These are phyloP conservation scores for Erethizon dorsatum DNA, from an alignment of 2,797 vertebrate genomes.

Conservation along the genomic window DNA sequence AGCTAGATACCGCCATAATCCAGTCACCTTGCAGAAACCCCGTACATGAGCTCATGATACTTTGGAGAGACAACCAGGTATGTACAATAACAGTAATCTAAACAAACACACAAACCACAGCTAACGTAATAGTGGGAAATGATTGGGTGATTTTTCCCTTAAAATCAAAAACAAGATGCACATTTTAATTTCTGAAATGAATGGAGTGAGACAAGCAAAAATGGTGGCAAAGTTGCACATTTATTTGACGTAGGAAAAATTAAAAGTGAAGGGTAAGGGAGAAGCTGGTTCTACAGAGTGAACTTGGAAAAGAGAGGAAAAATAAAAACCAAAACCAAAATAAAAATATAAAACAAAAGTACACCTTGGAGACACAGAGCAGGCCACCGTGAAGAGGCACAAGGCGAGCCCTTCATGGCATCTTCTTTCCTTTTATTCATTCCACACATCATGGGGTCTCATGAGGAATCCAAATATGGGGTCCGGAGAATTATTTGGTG, in stretches of 20 bases:
- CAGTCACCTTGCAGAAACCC: background rate
- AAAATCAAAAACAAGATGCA: background rate
- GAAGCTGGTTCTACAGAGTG: background rate
- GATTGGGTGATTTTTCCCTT: background rate
- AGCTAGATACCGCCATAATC: background rate
- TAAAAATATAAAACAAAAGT: background rate
- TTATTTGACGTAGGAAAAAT: background rate
- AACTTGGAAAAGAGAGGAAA: background rate
- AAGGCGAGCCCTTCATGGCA: background rate
- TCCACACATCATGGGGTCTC: background rate
- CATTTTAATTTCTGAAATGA: background rate
- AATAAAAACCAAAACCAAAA: background rate
- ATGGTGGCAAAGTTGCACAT: background rate
- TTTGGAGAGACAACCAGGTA: background rate
- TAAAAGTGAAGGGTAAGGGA: background rate
- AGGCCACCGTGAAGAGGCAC: background rate
- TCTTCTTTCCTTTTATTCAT: background rate
- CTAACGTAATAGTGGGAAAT: background rate
- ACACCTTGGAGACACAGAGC: no score
- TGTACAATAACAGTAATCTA: background rate
- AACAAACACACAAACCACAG: background rate
- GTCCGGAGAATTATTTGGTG: background rate
- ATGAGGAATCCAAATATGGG: background rate
- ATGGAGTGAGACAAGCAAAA: background rate
- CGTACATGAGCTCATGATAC: background rate